phyloP scores from a whole-genome alignment of 2,113 vertebrate species.

The Cebus imitator region DNA sequence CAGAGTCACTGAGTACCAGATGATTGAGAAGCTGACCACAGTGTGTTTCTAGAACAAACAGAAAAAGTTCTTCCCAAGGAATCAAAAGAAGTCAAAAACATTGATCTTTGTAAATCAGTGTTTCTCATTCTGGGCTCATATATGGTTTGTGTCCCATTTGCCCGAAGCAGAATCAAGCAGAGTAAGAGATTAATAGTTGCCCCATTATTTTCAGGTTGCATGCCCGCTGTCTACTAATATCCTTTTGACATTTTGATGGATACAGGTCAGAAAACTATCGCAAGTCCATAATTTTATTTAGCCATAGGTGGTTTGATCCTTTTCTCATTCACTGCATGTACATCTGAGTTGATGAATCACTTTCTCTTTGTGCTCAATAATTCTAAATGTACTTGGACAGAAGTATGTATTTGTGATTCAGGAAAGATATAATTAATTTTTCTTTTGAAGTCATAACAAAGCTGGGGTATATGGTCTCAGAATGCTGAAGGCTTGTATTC shows the following conservation, averaged over 20 bases:
- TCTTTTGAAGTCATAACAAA: not conserved
- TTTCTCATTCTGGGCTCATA: not conserved
- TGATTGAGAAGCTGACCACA: not conserved
- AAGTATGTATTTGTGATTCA: not conserved
- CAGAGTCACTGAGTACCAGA: not conserved
- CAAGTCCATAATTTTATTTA: constrained; percentile 77
- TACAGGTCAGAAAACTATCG: constrained; percentile 72
- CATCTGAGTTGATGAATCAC: constrained; percentile 49
- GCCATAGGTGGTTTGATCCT: constrained; percentile 60
- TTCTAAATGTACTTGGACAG: not conserved
- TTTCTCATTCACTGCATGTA: constrained; percentile 64
- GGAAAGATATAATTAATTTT: not conserved
- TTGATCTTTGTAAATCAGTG: not conserved
- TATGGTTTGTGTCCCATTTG: constrained; percentile 6
- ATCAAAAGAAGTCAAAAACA: not conserved
- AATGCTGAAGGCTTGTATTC: not conserved
- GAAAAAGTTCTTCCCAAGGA: not conserved
- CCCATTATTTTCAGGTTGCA: constrained; percentile 50
- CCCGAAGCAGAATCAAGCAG: constrained; percentile 48
- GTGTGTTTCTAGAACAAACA: not conserved
- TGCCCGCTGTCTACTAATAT: constrained; percentile 68
- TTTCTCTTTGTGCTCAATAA: not conserved
- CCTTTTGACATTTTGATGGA: constrained; percentile 79
- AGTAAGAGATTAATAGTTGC: constrained; percentile 67
- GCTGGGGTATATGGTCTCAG: not conserved